phyloP scores from a whole-genome alignment of 2,113 vertebrate species.

The Cynoglossus semilaevis region DNA sequence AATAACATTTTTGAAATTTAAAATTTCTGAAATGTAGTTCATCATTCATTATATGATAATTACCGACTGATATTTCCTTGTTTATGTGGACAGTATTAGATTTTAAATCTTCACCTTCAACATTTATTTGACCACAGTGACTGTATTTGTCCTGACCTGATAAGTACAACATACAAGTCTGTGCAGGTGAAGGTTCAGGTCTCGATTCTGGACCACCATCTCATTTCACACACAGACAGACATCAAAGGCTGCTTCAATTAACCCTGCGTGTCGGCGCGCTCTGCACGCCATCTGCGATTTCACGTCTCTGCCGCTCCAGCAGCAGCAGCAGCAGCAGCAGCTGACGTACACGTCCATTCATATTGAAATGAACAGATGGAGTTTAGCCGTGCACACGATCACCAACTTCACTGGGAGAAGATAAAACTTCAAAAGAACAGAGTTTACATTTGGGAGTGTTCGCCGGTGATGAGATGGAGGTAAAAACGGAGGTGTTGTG shows the following conservation, averaged over 20 bases:
- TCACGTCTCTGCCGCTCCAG: conserved; percentile 67
- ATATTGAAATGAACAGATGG: conserved; percentile 77
- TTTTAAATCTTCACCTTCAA: too few relatives aligned
- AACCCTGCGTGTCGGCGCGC: conserved; percentile 71
- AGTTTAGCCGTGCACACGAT: conserved; percentile 59
- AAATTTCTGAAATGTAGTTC: too few relatives aligned
- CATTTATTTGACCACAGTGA: background rate
- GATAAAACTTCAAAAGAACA: conserved; percentile 76
- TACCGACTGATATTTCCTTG: too few relatives aligned
- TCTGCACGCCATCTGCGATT: conserved; percentile 69
- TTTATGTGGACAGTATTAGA: too few relatives aligned
- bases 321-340: conserved; percentile 13
- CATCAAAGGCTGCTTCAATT: conserved; percentile 77
- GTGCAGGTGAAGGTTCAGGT: conserved; percentile 33
- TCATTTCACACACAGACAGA: conserved; percentile 77
- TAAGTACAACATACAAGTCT: background rate
- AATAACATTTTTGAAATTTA: too few relatives aligned
- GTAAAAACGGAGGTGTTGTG: conserved; percentile 53
- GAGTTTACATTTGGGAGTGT: conserved; percentile 46
- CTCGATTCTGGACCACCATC: conserved; percentile 68
- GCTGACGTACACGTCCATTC: conserved; percentile 69
- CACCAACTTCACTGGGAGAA: conserved; percentile 57
- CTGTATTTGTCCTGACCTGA: background rate
- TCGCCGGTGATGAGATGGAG: conserved; percentile 47
- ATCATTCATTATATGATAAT: too few relatives aligned